Evolutionary conservation across 2,113 vertebrate species (phyloP), one percentile per base, ranked within the genome.

Genomic region (Dicerorhinus sumatrensis): DNA sequence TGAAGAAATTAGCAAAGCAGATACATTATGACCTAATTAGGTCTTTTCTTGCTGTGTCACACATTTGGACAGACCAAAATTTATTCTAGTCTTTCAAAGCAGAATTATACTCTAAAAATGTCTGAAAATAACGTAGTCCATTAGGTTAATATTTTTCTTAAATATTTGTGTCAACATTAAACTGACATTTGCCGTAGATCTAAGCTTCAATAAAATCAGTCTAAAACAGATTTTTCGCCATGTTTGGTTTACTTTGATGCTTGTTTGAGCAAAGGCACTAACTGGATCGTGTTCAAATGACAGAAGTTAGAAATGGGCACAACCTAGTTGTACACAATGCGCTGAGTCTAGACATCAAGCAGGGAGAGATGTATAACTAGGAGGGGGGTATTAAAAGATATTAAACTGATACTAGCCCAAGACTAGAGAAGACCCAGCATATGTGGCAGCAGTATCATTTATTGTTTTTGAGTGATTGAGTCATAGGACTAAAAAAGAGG

Each of bases 221-320:
- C 21, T 69, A 73, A 96, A n/a, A 23, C 3, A 72, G 2, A 62
- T 21, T 95, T 75, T 73, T 92, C 27, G 54, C 10, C 20, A 48
- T 39, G 29, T 72, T 58, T 75, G 5, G 1, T 86, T 94, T 96
- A 12, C 31, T 56, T 83, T 83, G 77, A 75, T 39, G 12, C 6
- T 95, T 92, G 17, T 85, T 77, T 80, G 12, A 87, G 14, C 17
- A 88, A 91, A 46, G 48, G 14, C 9, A 75, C 10, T 62, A 60
- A 36, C 12, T 94, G 7, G 3, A 89, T 93, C 39, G 8, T 97
- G 58, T 81, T 85, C 62, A 95, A 58, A 85, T 88, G 29, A 77
- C 10, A 94, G 42, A 73, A 58, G 56, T 75, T 89, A 89, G 27
- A 93, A 67, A 79, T 27, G 20, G 42, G 79, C 75, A 94, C 23